A percentile compares a stretch with the other conserved stretches of the same genome.
These are phyloP conservation scores for Microctonus brassicae DNA, from an alignment of 2,888 invertebrate genomes.

Conservation along the genomic window DNA sequence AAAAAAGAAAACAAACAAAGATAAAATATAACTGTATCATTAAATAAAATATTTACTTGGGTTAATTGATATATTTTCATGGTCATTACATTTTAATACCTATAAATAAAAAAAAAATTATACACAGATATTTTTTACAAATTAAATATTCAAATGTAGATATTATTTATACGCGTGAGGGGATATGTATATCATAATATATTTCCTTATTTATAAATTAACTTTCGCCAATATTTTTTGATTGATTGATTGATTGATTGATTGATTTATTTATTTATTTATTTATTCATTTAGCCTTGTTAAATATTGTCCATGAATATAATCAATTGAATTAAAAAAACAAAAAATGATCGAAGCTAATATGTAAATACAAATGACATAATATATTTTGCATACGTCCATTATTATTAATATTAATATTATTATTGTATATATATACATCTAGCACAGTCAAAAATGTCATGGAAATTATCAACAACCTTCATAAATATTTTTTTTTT, in stretches of 20 bases:
- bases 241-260: too few species aligned
- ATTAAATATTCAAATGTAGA: not conserved
- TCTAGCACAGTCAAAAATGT: not conserved
- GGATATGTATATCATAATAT: not conserved
- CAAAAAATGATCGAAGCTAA: not conserved
- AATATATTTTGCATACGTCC: not conserved
- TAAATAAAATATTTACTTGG: not conserved
- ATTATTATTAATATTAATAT: not conserved
- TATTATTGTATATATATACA: not conserved
- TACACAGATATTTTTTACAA: not conserved
- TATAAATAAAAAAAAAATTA: too few species aligned
- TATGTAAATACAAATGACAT: not conserved
- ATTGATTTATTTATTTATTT: too few species aligned
- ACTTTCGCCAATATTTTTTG: not conserved
- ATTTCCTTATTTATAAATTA: not conserved
- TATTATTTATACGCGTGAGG: conserved; percentile 2
- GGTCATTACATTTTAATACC: not conserved
- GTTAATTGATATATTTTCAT: not conserved
- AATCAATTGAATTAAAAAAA: not conserved
- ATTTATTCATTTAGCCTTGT: not conserved
- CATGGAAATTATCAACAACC: not conserved
- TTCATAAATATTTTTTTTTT: not conserved
- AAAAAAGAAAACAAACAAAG: not conserved
- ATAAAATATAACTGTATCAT: not conserved
- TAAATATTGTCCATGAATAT: not conserved